phyloP scores from a whole-genome alignment of 2,888 invertebrate species.

The Ophion ellenae region DNA sequence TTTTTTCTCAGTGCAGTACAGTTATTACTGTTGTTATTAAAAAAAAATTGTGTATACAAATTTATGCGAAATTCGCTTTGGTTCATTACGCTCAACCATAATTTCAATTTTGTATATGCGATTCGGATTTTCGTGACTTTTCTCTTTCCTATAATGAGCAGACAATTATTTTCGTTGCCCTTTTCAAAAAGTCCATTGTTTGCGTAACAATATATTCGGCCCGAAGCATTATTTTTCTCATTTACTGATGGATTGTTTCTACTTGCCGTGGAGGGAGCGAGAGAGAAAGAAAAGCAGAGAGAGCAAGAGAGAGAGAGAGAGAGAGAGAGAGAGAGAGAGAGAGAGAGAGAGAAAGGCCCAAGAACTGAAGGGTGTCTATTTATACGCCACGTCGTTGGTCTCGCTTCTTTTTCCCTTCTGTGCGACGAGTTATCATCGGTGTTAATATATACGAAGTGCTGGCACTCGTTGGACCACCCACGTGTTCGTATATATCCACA shows the following conservation, averaged over 20 bases:
- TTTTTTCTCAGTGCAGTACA: too few species aligned
- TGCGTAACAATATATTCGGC: not conserved
- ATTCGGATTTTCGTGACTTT: too few species aligned
- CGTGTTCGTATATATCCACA: slow-evolving; percentile 69
- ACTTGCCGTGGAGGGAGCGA: not conserved
- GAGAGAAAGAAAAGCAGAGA: not conserved
- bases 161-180: too few species aligned
- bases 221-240: slow-evolving; percentile 4
- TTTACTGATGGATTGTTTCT: slow-evolving; percentile 7
- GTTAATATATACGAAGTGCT: slow-evolving; percentile 77
- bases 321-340: too few species aligned
- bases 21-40: too few species aligned
- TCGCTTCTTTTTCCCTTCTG: slow-evolving; percentile 60
- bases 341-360: not conserved
- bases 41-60: too few species aligned
- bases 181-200: too few species aligned
- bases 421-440: slow-evolving; percentile 75
- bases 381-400: slow-evolving; percentile 34
- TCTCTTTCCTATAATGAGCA: too few species aligned
- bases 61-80: too few species aligned
- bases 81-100: too few species aligned
- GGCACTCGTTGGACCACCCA: slow-evolving; percentile 76
- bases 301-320: not conserved
- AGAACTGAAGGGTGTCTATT: slow-evolving; percentile 44
- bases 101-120: too few species aligned